Conservation (phyloP, 2,113 vertebrate species). For the Guaruba guarouba region DNA sequence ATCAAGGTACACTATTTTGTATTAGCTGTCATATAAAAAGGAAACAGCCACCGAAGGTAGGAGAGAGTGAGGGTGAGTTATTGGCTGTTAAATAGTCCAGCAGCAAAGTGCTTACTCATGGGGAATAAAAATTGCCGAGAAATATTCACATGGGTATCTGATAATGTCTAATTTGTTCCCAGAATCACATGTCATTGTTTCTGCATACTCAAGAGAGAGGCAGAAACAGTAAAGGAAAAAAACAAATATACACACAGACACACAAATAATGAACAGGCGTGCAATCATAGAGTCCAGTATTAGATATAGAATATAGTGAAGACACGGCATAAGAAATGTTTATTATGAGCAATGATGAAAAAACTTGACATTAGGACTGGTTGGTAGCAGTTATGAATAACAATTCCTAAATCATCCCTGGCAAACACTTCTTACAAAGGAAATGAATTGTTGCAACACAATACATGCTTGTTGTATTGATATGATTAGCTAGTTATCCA, state of each 20-base stretch:
- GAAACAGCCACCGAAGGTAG: constrained; percentile 50
- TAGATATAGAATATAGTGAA: constrained; percentile 6
- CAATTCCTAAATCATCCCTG: constrained; percentile 73
- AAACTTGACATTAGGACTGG: constrained; percentile 43
- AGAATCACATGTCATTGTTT: constrained; percentile 58
- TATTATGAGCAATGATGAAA: constrained; percentile 50
- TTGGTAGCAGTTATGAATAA: constrained; percentile 66
- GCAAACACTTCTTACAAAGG: constrained; percentile 67
- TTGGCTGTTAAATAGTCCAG: constrained; percentile 35
- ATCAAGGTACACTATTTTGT: constrained; percentile 68
- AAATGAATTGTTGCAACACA: constrained; percentile 75
- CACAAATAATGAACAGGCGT: constrained; percentile 48
- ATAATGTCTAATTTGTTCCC: constrained; percentile 63
- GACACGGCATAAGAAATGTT: constrained; percentile 33
- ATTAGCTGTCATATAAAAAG: constrained; percentile 59
- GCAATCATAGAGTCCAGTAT: constrained; percentile 15
- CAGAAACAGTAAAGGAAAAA: background rate
- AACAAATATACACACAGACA: background rate
- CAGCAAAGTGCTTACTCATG: constrained; percentile 51
- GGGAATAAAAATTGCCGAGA: constrained; percentile 37
- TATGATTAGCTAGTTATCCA: constrained; percentile 81
- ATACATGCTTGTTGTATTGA: constrained; percentile 74
- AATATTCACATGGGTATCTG: constrained; percentile 38
- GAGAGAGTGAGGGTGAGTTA: constrained; percentile 32
- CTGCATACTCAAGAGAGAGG: background rate